phyloP scores from a whole-genome alignment of 2,888 invertebrate genomes.

The Oxytorus armatus region DNA sequence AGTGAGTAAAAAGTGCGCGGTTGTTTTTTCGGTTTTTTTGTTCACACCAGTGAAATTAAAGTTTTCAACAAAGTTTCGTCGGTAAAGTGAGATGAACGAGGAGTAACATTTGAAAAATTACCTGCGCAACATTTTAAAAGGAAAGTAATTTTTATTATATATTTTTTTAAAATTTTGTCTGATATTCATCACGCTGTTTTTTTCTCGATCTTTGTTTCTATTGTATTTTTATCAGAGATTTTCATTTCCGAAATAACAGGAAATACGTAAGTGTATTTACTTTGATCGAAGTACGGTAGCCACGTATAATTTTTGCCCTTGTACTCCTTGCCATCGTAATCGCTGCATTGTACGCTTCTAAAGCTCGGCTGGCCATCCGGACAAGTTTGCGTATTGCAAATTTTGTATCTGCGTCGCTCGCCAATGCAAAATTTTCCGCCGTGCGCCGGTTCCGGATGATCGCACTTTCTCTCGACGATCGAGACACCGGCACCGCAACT shows the following conservation, averaged over 20 bases:
- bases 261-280: conserved; percentile 82
- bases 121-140: too few species aligned
- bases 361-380: conserved; percentile 83
- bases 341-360: conserved; percentile 85
- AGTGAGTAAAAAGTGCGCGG: too few species aligned
- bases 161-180: background rate
- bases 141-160: too few species aligned
- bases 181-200: too few species aligned
- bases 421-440: conserved; percentile 89
- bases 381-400: conserved; percentile 91
- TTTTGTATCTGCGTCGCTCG: conserved; percentile 89
- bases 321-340: conserved; percentile 86
- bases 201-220: too few species aligned
- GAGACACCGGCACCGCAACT: conserved; percentile 88
- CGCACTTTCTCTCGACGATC: conserved; percentile 86
- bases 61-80: too few species aligned
- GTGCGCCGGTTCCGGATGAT: conserved; percentile 87
- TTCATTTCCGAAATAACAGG: background rate
- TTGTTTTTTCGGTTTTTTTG: too few species aligned
- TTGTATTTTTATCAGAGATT: too few species aligned
- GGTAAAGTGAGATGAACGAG: too few species aligned
- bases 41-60: too few species aligned
- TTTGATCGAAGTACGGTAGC: conserved; percentile 91
- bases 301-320: conserved; percentile 89
- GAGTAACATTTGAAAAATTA: too few species aligned